These are phyloP conservation scores for Eristalis tenax DNA, from an alignment of 2,888 invertebrate genomes.

Conservation along the genomic window DNA sequence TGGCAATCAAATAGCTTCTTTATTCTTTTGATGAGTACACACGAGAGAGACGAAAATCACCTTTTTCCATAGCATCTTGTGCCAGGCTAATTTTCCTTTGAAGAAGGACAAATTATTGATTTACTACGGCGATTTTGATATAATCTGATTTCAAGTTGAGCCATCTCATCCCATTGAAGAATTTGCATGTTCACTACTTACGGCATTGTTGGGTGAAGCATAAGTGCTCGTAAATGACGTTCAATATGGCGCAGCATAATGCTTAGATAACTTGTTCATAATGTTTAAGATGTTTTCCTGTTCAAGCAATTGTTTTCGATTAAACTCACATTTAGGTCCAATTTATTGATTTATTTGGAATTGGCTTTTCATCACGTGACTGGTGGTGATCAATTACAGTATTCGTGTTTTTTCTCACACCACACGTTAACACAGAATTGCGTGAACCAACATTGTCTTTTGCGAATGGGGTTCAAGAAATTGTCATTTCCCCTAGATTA, in stretches of 20 bases:
- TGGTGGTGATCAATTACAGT: neutral
- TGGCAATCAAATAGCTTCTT: neutral
- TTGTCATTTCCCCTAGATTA: neutral
- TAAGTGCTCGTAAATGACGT: neutral
- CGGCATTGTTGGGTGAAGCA: neutral
- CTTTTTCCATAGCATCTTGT: neutral
- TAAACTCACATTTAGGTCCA: neutral
- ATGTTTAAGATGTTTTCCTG: neutral
- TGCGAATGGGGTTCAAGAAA: neutral
- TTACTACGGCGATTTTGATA: slow-evolving; percentile 7
- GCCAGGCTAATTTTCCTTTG: neutral
- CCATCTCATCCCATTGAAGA: neutral
- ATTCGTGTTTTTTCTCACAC: neutral
- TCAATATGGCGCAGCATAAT: too few relatives aligned
- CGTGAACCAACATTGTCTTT: neutral
- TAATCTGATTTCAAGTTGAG: slow-evolving; percentile 9
- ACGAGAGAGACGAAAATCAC: neutral
- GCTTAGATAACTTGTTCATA: neutral
- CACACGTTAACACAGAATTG: neutral
- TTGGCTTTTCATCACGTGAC: neutral
- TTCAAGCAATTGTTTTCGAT: neutral
- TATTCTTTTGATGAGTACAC: neutral
- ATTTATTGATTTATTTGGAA: neutral
- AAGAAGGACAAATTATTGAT: slow-evolving; percentile 16
- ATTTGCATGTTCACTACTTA: neutral